Evolutionary conservation across 1,140 invertebrate species (phyloP).

Genomic region (Tetramorium alpestre): DNA sequence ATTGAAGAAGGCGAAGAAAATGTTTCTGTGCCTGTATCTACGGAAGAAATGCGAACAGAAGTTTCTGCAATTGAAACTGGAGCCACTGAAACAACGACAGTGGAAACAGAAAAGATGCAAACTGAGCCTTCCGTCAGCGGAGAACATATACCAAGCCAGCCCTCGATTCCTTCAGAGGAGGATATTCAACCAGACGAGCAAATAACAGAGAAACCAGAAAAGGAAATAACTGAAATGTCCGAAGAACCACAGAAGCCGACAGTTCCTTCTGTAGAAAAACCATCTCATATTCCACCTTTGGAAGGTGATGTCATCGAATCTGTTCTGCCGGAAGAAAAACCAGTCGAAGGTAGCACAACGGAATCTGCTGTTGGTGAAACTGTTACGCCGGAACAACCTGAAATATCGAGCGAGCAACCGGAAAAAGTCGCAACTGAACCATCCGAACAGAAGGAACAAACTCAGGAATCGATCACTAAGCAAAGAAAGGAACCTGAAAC

Average conservation of each 20-base stretch:
- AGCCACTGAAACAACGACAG: not conserved
- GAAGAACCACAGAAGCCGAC: conserved; percentile 45
- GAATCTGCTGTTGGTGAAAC: not conserved
- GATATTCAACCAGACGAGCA: conserved; percentile 19
- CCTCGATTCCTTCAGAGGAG: conserved; percentile 32
- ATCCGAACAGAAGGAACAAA: conserved; percentile 11
- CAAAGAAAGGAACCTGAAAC: conserved; percentile 29
- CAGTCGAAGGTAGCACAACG: conserved; percentile 24
- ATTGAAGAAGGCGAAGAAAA: conserved; percentile 43
- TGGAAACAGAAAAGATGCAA: conserved; percentile 36
- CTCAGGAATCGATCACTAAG: conserved; percentile 34
- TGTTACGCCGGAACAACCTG: conserved; percentile 14
- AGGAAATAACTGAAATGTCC: conserved; percentile 19
- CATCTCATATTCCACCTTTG: conserved; percentile 8
- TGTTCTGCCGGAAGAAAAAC: conserved; percentile 40
- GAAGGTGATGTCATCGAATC: conserved; percentile 25
- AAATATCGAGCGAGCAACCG: conserved; percentile 17
- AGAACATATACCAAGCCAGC: conserved; percentile 54
- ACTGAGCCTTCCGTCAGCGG: conserved; percentile 44
- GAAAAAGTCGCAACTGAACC: conserved; percentile 42
- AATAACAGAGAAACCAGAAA: conserved; percentile 35
- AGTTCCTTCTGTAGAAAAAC: conserved; percentile 28
- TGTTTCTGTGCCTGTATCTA: conserved; percentile 23
- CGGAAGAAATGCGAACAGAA: conserved; percentile 4
- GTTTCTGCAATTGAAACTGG: not conserved